Base-by-base conservation (phyloP, 2,888 invertebrate species). In the Diarsia dahlii region DNA sequence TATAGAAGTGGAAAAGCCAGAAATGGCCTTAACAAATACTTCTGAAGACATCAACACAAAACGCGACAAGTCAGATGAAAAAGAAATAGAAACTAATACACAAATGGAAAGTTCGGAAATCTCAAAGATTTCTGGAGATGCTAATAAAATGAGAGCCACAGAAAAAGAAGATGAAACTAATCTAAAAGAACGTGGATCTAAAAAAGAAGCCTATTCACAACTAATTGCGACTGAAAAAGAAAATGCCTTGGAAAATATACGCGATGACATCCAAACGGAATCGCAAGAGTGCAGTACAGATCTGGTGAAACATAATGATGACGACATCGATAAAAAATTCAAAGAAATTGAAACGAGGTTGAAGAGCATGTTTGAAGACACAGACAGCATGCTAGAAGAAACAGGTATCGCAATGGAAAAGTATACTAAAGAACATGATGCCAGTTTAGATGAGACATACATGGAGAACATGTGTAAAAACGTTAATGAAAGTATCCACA, bases 321-420 rank as follows among this genome's bases (percentile, higher is more conserved):
- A 64, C 9, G 63, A 45, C 15, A 23, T 74, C 20, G 66, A 78
- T 56, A 50, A 34, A n/a, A 80, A 78, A 80, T 80, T 80, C 54
- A 80, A 63, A 20, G 62, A 56, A 28, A 67, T 78, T 23, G 78
- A 78, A 80, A 56, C 5, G 20, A 18, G n/a, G 2, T 63, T 78
- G 34, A 56, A 45, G 34, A 56, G 23, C 18, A 80, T 78, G 58
- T 76, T 76, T 48, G 39, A 45, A 46, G 64, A 66, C 0, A 48
- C 69, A 13, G 65, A 68, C 34, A 64, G 46, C 46, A 45, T 39
- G 48, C 52, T 45, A 10, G 54, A 69, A 39, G 64, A 74, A 20
- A 20, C 50, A 54, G 64, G n/a, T 52, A 50, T n/a, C 0, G 66
- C 15, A 6, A 34, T 62, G 13, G 23, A 20, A 48, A 60, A 52